A percentile compares a stretch with the other conserved stretches of the same genome.
Conservation (phyloP, 2,888 invertebrate species). For the Cephus spinipes region DNA sequence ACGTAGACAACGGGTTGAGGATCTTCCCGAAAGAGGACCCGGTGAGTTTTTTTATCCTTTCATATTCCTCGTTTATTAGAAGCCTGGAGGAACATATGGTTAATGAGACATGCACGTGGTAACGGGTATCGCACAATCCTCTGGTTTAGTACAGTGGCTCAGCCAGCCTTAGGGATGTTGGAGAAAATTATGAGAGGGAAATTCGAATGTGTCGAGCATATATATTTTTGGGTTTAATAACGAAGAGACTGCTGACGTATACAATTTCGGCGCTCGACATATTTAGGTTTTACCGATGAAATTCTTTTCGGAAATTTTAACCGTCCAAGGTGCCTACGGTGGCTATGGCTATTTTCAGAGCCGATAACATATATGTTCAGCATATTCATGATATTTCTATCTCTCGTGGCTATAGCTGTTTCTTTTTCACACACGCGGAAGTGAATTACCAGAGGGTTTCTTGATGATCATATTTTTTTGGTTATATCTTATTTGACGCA, state of each 20-base stretch:
- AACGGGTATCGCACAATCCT: background rate
- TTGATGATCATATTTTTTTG: background rate
- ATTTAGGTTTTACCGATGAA: background rate
- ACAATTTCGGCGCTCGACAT: background rate
- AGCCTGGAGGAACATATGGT: background rate
- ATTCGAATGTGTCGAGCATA: background rate
- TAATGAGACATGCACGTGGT: background rate
- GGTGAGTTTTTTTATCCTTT: constrained; percentile 64
- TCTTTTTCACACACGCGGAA: background rate
- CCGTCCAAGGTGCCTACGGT: background rate
- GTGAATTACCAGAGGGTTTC: background rate
- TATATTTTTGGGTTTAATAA: background rate
- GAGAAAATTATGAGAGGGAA: background rate
- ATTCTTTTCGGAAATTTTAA: background rate
- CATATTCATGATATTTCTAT: background rate
- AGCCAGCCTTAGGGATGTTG: background rate
- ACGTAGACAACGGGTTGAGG: constrained; percentile 53
- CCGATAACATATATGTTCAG: background rate
- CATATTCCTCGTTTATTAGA: background rate
- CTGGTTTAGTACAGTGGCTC: background rate
- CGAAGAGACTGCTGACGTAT: background rate
- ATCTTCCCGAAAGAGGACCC: constrained; percentile 68
- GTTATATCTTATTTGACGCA: background rate
- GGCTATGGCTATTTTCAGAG: background rate
- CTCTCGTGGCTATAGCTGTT: background rate